Base-by-base conservation (phyloP, 2,888 invertebrate genomes). In the Hermodice carunculata region DNA sequence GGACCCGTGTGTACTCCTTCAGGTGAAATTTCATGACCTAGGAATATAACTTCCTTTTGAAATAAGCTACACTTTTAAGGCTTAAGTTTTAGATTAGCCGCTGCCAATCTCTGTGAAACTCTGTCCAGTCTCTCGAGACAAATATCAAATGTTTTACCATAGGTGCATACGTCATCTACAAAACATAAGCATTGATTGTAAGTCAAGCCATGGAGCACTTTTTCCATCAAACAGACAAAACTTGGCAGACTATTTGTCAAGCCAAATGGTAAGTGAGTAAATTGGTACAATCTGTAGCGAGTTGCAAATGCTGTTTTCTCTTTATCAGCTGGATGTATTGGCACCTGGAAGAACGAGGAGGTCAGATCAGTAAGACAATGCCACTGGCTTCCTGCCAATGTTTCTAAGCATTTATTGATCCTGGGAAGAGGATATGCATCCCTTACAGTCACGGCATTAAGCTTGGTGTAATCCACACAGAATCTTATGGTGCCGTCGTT, bases 321-420 rank as follows among this genome's bases (percentile, higher is more conserved):
- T 44, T 52, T 60, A 49, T 70, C 73, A 5, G 59, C 56, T 26
- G 43, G 53, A 6, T 60, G 56, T 24, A 73, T 48, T 14, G 59
- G 68, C 1, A 77, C 66, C 48, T 78, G 78, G 73, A 71, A 75
- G 57, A 75, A 76, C 8, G 73, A 72, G 17, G 54, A 48, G 8
- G 40, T 59, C 17, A 74, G 49, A 58, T 77, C 76, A 5, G 75
- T 57, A 2, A 59, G 59, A 19, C 53, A 59, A 46, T 74, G 75
- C 61, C 58, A 73, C 14, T 53, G 8, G 2, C 66, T 59, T 1
- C 76, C 76, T 11, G 68, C 19, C 24, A 75, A 49, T 8, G 60
- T 37, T 37, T 69, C 73, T 2, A 77, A 48, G 26, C 58, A 52
- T 3, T 60, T 51, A 5, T 61, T 52, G 11, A 73, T 61, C 22